Evolutionary conservation across 2,888 invertebrate genomes (phyloP).

Genomic region (Hyposoter dolosus): DNA sequence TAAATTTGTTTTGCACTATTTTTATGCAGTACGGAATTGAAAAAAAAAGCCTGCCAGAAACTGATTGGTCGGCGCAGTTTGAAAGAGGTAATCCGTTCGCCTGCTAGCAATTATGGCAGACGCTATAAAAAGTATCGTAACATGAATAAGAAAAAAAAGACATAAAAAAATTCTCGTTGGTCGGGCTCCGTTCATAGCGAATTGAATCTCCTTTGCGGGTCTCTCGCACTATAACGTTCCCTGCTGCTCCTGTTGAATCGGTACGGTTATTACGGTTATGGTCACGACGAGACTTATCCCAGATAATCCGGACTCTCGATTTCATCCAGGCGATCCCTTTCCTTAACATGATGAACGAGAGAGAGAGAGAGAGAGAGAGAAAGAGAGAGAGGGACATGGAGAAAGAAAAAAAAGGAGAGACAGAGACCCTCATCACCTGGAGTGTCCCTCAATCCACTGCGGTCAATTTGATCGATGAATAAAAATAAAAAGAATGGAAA

Average conservation of each 20-base stretch:
- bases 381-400: neutral
- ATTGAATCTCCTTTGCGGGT: constrained; percentile 24
- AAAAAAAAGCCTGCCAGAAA: neutral
- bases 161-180: constrained; percentile 16
- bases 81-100: neutral
- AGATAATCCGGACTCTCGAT: constrained; percentile 76
- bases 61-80: constrained; percentile 4
- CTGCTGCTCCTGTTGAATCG: constrained; percentile 51
- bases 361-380: neutral
- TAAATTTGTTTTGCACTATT: neutral
- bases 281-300: constrained; percentile 63
- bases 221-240: constrained; percentile 37
- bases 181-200: constrained; percentile 29
- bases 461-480: constrained; percentile 41
- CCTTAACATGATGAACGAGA: constrained; percentile 7
- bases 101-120: constrained; percentile 17
- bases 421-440: neutral
- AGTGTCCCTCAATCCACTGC: constrained; percentile 31
- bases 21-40: neutral
- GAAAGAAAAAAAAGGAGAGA: neutral
- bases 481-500: constrained; percentile 6
- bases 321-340: constrained; percentile 75
- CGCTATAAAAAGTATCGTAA: constrained; percentile 21
- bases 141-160: neutral
- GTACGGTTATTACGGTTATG: constrained; percentile 73